Base-by-base conservation (phyloP, 1,140 invertebrate genomes). In the Drosophila quadrilineata region DNA sequence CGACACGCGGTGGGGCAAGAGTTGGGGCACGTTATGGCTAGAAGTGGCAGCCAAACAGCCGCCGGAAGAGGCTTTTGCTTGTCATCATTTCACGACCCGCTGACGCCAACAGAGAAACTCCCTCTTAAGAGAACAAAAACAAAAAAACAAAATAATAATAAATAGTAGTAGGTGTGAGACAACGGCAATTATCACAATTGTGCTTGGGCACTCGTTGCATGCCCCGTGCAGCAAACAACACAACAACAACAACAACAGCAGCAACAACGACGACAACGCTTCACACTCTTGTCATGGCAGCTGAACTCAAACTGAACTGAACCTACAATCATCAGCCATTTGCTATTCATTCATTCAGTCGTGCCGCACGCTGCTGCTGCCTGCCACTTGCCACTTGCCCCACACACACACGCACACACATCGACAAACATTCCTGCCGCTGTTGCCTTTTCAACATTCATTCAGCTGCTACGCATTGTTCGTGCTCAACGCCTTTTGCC, bases 171-270 rank as follows among this genome's bases (percentile, higher is more conserved):
- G 77, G 77, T 82, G 79, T 73, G 77, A 84, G 77, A 82, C 77
- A 85, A 75, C 79, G 79, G 79, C 79, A 85, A 85, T 85, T 85
- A 85, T 85, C 80, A 84, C 79, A 85, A 85, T 85, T 85, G 79
- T 75, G 67, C 79, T 71, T 58, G 62, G 53, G 64, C 56, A 67
- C 54, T 6, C 21, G 0, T 14, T 24, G 4, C 3, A 14, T 0
- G 9, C 3, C 2, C 3, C 10, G 17, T 6, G 6, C 0, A 6
- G n/a, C 6, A n/a, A n/a, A 10, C 12, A 14, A 6, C 2, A 3
- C 16, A n/a, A n/a, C n/a, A n/a, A n/a, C n/a, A n/a, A n/a, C n/a
- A n/a, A n/a, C n/a, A n/a, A n/a, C n/a, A n/a, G n/a, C n/a, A n/a
- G n/a, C n/a, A n/a, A n/a, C n/a, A n/a, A n/a, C n/a, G n/a, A n/a